phyloP scores from a whole-genome alignment of 2,113 vertebrate species.

The Casuarius casuarius region DNA sequence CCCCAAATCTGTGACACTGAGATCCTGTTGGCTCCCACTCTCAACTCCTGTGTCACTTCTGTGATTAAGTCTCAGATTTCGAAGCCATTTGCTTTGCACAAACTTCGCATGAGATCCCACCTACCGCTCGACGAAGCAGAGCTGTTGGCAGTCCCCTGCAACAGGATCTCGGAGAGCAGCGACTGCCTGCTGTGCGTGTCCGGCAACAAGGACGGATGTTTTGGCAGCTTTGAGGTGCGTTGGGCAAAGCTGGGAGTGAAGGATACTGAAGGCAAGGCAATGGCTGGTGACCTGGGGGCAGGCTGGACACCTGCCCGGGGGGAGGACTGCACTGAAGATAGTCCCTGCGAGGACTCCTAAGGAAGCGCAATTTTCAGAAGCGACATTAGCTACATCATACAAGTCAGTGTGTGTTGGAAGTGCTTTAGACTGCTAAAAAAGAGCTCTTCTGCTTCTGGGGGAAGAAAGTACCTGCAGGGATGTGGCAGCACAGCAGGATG shows the following conservation, averaged over 20 bases:
- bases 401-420: neutral
- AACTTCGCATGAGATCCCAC: neutral
- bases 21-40: neutral
- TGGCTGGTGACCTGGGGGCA: too few species aligned
- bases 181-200: too few species aligned
- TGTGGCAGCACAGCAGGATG: neutral
- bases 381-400: neutral
- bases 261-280: too few species aligned
- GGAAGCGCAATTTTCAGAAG: neutral
- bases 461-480: neutral
- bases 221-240: too few species aligned
- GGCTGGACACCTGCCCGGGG: too few species aligned
- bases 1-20: neutral
- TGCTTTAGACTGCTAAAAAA: neutral
- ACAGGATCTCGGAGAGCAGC: neutral
- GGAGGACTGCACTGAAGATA: too few species aligned
- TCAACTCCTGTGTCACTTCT: neutral
- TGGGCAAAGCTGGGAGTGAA: too few species aligned
- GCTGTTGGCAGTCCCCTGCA: neutral
- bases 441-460: neutral
- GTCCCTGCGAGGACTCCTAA: too few species aligned
- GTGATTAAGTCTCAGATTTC: too few species aligned
- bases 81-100: too few species aligned
- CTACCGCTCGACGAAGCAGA: neutral
- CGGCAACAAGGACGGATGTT: too few species aligned